phyloP scores from a whole-genome alignment of 2,113 vertebrate species.

The Odocoileus hemionus region DNA sequence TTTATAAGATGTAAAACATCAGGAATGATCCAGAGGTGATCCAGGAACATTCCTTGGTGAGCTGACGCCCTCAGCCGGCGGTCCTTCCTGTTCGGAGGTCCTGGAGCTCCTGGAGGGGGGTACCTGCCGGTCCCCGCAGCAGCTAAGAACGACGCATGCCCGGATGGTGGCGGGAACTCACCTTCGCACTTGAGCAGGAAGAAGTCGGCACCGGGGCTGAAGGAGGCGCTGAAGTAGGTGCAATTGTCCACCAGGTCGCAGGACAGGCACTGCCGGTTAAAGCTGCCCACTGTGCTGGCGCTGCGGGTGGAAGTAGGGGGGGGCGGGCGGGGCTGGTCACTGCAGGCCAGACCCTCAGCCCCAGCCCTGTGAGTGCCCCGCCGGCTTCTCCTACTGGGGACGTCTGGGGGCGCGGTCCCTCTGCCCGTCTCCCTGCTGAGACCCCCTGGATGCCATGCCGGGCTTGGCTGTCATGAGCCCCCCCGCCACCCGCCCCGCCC shows the following conservation, averaged over 20 bases:
- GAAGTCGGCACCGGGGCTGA: slow-evolving; percentile 88
- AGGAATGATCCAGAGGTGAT: neutral
- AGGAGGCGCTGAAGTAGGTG: slow-evolving; percentile 90
- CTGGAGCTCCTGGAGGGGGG: neutral
- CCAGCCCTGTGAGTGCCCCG: accelerated
- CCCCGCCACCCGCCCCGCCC: neutral
- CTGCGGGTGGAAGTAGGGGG: slow-evolving; percentile 75
- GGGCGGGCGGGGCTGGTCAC: accelerated
- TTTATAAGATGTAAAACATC: accelerated
- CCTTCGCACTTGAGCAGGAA: slow-evolving; percentile 94
- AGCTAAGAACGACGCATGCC: accelerated
- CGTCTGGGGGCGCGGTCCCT: accelerated
- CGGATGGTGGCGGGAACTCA: slow-evolving; percentile 53
- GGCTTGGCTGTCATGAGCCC: neutral
- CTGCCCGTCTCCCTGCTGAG: accelerated
- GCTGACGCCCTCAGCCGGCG: accelerated
- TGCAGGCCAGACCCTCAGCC: accelerated
- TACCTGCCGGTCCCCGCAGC: accelerated
- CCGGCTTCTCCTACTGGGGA: accelerated
- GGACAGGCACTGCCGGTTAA: slow-evolving; percentile 94
- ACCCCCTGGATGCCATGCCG: accelerated
- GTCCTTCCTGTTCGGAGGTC: neutral
- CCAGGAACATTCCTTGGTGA: accelerated
- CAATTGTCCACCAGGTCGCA: slow-evolving; percentile 90
- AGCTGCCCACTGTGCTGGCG: slow-evolving; percentile 90